phyloP scores from a whole-genome alignment of 1,140 invertebrate genomes.

The Acromyrmex echinatior region DNA sequence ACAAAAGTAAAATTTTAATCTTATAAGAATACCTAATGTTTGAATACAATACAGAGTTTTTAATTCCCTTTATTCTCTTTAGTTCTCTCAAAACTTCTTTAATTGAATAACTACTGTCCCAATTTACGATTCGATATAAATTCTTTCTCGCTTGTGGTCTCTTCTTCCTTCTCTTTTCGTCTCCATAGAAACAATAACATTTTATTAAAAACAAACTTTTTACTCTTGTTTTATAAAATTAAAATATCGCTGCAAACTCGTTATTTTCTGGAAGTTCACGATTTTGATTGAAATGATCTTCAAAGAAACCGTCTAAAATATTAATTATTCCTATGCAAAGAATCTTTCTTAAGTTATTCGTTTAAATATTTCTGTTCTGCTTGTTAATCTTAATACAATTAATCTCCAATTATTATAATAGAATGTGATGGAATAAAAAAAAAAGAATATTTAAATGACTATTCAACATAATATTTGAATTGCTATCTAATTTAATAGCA shows the following conservation, averaged over 20 bases:
- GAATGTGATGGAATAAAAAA: neutral
- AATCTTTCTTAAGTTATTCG: constrained; percentile 22
- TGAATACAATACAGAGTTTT: constrained; percentile 32
- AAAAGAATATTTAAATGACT: neutral
- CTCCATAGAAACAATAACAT: constrained; percentile 11
- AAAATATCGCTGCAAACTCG: constrained; percentile 37
- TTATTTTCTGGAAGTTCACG: constrained; percentile 23
- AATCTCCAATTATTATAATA: constrained; percentile 17
- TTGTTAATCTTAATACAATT: neutral
- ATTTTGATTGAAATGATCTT: constrained; percentile 46
- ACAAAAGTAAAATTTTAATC: constrained; percentile 22
- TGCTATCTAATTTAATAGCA: neutral
- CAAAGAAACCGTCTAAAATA: constrained; percentile 20
- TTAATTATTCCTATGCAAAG: neutral
- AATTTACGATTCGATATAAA: constrained; percentile 40
- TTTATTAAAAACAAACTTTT: constrained; percentile 54
- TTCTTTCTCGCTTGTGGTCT: neutral
- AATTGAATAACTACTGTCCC: constrained; percentile 52
- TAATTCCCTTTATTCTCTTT: constrained; percentile 27
- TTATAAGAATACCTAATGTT: constrained; percentile 26
- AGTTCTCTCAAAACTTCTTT: constrained; percentile 40
- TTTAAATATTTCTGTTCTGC: neutral
- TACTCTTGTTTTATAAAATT: constrained; percentile 48
- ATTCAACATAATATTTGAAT: neutral
- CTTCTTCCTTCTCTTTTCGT: constrained; percentile 5